Base-by-base conservation (phyloP, 2,113 vertebrate species). In the Telmatochromis brachygnathus region DNA sequence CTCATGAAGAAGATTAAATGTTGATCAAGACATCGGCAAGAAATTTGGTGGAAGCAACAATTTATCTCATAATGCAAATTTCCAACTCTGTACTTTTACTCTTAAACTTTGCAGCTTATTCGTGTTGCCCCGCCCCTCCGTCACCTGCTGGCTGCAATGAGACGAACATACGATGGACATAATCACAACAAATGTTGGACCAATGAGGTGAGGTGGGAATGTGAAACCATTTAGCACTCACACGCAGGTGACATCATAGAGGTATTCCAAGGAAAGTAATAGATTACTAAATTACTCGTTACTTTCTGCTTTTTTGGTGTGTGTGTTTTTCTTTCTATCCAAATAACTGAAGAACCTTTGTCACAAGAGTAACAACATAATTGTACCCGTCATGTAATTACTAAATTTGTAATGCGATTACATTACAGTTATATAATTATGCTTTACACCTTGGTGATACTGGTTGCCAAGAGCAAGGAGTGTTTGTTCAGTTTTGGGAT, bases 291-390 rank as follows among this genome's bases (percentile, higher is more conserved):
- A 65, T 37, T 65, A 13, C 60, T 65, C 4, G 0, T 21, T 65
- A 37, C 60, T 37, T 65, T 21, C 19, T 37, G 60, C 60, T 37
- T 65, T 37, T 65, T 37, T 21, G 10, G 3, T 35, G 30, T 62
- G 26, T 26, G 4, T 26, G 4, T 33, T 60, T 15, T 62, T 33
- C 15, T 62, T 62, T 65, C 17, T 65, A 12, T 35, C 1, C 2
- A 65, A n/a, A 37, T 65, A 65, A 65, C 17, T 37, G 30, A 0
- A 7, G 60, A 65, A 1, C 0, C 9, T 65, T 65, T n/a, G 17
- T 35, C 30, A 65, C 30, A 35, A 35, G 30, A 65, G 10, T 2
- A 65, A 35, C 60, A 65, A 35, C 30, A 65, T n/a, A 35, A 35
- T 35, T 35, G 60, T 35, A 12, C 30, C 6, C 0, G 3, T 12